Evolutionary conservation across 2,113 vertebrate genomes (phyloP), one percentile per base, ranked within the genome.

Genomic region (Osmerus mordax): DNA sequence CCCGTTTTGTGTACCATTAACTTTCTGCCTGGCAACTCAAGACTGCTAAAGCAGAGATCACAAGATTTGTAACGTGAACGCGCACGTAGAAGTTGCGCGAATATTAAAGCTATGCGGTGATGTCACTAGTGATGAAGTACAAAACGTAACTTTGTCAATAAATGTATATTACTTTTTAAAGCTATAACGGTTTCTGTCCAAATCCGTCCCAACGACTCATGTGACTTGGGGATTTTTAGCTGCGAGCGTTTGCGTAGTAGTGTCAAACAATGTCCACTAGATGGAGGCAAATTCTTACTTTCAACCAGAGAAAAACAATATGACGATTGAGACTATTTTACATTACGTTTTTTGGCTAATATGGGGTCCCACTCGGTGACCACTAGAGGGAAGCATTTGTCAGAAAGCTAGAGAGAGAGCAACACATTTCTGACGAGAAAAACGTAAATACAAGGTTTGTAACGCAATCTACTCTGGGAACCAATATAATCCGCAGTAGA

Each of bases 41-140:
- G 81, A 80, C 86, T 83, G 77, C 78, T 84, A 75, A 83, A 74
- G 83, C 74, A 76, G 0, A 63, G 71, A 66, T 83, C 78, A 79
- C 69, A 65, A 70, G 83, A 72, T 65, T 51, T 69, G 0, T 0
- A 25, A 41, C 14, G 74, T 70, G 87, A 73, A 66, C 88, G 86
- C 87, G 87, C 81, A 88, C 88, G 88, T 81, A 65, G 29, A 78
- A 74, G 21, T 15, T 70, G 29, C 74, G 61, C 29, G 29, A 61
- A 62, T 65, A 13, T 66, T 21, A 9, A 3, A 63, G 58, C 9
- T 4, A 60, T 60, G 3, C 54, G 8, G 14, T 56, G 41, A 47
- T 11, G 41, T 47, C 9, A 47, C 41, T 47, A 11, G 41, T 47
- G 41, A 11, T 47, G 41, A 47, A 47, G 41, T 47, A 47, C 41